These are phyloP conservation scores for Rhopalosiphum maidis DNA, from an alignment of 1,140 invertebrate species.

Conservation along the genomic window DNA sequence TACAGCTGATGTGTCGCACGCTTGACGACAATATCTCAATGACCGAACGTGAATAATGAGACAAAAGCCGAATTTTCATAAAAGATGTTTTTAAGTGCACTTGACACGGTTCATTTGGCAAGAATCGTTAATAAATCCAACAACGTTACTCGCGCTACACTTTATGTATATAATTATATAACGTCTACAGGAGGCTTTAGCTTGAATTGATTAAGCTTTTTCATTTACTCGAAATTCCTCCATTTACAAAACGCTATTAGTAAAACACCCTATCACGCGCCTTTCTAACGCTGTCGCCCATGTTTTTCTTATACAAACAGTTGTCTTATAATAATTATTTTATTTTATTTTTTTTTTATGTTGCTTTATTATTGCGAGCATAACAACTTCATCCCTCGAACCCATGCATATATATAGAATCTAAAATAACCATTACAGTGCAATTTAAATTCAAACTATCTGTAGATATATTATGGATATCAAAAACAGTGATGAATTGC, in stretches of 20 bases:
- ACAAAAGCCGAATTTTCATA: conserved; percentile 23
- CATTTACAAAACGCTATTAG: conserved; percentile 13
- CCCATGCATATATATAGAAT: background rate
- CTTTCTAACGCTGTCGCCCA: background rate
- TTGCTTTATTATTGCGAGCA: background rate
- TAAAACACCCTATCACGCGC: background rate
- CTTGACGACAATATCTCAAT: background rate
- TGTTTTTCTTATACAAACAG: background rate
- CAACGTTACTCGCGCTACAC: background rate
- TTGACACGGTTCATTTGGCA: conserved; percentile 43
- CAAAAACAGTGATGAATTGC: background rate
- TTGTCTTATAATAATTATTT: background rate
- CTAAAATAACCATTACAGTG: background rate
- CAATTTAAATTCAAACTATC: background rate
- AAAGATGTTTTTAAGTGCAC: conserved; percentile 39
- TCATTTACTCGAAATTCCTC: background rate
- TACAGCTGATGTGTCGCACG: background rate
- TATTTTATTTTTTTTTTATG: background rate
- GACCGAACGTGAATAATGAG: conserved; percentile 37
- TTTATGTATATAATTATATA: background rate
- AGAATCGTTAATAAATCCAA: conserved; percentile 28
- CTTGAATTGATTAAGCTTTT: conserved; percentile 29
- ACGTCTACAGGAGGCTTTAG: background rate
- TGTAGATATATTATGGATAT: background rate
- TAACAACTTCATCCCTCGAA: background rate